These are phyloP conservation scores for Silurus glanis DNA, from an alignment of 2,113 vertebrate genomes.

Conservation along the genomic window DNA sequence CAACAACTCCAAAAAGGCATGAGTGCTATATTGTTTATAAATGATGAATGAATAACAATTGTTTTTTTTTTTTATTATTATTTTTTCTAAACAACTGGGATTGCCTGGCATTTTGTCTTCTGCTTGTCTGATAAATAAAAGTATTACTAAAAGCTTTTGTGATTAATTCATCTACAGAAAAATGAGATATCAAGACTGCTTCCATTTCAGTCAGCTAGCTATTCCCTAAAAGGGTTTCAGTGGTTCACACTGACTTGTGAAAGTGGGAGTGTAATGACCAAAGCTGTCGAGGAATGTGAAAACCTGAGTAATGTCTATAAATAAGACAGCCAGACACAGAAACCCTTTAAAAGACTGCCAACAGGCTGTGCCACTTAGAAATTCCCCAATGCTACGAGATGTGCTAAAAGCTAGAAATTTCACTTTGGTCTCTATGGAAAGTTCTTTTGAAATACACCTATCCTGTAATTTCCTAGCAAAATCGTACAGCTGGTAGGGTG, in stretches of 20 bases:
- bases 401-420: slow-evolving; percentile 41
- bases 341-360: slow-evolving; percentile 34
- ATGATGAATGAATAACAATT: background rate
- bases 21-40: background rate
- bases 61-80: slow-evolving; percentile 36
- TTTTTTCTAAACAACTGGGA: slow-evolving; percentile 32
- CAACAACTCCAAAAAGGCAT: slow-evolving; percentile 20
- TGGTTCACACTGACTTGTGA: slow-evolving; percentile 24
- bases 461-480: slow-evolving; percentile 23
- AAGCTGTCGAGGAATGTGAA: slow-evolving; percentile 48
- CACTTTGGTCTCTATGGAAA: slow-evolving; percentile 47
- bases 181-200: background rate
- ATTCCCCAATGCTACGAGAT: slow-evolving; percentile 48
- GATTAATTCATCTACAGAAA: slow-evolving; percentile 47
- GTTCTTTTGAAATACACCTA: slow-evolving; percentile 7
- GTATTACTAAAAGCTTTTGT: slow-evolving; percentile 46
- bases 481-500: slow-evolving; percentile 15
- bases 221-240: background rate
- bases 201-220: slow-evolving; percentile 1
- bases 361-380: slow-evolving; percentile 17
- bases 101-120: slow-evolving; percentile 55
- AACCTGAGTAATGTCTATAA: slow-evolving; percentile 51
- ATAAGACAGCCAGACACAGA: slow-evolving; percentile 45
- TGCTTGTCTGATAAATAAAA: slow-evolving; percentile 62
- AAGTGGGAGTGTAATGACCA: slow-evolving; percentile 37